Percentiles rank a stretch among this genome's conserved stretches.
These are phyloP conservation scores for Puffinus mauretanicus DNA, from an alignment of 2,113 vertebrate genomes.

Conservation along the genomic window DNA sequence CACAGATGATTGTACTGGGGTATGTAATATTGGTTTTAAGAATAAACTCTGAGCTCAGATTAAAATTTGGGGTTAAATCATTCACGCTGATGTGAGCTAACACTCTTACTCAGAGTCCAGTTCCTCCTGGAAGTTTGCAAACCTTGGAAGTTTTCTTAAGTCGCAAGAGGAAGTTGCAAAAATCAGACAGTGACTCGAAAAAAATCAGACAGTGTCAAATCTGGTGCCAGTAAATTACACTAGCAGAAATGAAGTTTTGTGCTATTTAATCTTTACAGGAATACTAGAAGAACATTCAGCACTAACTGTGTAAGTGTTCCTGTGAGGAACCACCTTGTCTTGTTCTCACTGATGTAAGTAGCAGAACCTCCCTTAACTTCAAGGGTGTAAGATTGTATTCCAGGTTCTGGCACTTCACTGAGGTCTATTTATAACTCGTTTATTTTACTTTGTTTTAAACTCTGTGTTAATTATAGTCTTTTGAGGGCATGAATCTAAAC, in stretches of 20 bases:
- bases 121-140: conserved; percentile 25
- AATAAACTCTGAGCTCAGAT: not conserved
- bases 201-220: not conserved
- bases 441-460: not conserved
- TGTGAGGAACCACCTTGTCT: not conserved
- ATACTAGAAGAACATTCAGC: not conserved
- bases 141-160: not conserved
- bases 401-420: not conserved
- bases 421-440: not conserved
- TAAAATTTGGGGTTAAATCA: not conserved
- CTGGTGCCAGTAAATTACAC: not conserved
- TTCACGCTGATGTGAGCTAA: not conserved
- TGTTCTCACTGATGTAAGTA: not conserved
- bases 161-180: conserved; percentile 13
- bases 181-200: not conserved
- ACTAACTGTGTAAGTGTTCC: not conserved
- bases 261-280: not conserved
- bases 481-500: not conserved
- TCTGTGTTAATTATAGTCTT: not conserved
- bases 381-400: not conserved
- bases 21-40: not conserved
- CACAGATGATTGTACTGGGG: not conserved
- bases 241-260: not conserved
- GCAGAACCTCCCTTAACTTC: not conserved
- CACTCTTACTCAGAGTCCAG: not conserved